phyloP scores from a whole-genome alignment of 2,113 vertebrate species.

The Myocastor coypus region DNA sequence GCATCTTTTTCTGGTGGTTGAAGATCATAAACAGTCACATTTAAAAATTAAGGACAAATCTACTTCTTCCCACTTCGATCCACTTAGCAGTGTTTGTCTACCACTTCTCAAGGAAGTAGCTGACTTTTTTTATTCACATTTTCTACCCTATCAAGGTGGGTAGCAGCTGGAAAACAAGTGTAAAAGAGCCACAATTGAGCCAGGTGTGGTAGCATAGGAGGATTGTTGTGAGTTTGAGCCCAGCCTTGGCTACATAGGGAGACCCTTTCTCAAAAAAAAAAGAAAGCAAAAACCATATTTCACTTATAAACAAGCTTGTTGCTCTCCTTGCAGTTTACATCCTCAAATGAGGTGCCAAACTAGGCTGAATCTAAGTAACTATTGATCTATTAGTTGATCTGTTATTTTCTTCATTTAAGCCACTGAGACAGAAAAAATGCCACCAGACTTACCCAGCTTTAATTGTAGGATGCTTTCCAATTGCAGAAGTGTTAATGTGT shows the following conservation, averaged over 20 bases:
- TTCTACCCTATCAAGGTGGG: neutral
- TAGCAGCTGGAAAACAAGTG: neutral
- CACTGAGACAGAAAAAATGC: neutral
- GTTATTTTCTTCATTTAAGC: conserved; percentile 38
- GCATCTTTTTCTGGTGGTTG: neutral
- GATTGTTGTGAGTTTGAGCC: neutral
- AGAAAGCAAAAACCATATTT: neutral
- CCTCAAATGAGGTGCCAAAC: neutral
- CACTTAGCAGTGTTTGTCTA: neutral
- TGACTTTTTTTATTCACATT: neutral
- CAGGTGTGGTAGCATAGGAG: neutral
- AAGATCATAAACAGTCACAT: neutral
- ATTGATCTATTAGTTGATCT: conserved; percentile 38
- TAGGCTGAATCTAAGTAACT: neutral
- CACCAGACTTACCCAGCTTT: neutral
- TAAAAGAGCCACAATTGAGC: neutral
- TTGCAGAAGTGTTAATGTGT: conserved; percentile 48
- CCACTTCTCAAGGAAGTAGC: conserved; percentile 47
- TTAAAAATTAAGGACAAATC: conserved; percentile 19
- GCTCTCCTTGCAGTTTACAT: neutral
- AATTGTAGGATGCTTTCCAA: neutral
- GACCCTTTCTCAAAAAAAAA: neutral
- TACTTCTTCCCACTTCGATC: neutral
- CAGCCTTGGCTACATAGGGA: neutral
- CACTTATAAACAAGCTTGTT: conserved; percentile 38